A percentile compares a stretch with the other conserved stretches of the same genome.
Evolutionary conservation across 2,797 vertebrate species (phyloP).

Genomic region (Poeciliopsis presidionis): DNA sequence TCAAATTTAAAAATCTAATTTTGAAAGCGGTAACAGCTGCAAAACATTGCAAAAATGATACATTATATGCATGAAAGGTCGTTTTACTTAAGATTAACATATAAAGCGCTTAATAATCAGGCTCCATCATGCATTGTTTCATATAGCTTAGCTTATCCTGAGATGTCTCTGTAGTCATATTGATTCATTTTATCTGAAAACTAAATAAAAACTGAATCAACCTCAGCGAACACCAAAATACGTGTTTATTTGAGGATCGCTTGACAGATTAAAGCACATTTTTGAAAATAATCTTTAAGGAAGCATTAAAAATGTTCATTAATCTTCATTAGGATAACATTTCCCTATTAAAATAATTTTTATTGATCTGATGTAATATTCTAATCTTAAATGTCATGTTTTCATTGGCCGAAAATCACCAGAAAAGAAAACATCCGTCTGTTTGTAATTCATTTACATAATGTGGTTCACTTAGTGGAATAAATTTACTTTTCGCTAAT

Average conservation of each 20-base stretch:
- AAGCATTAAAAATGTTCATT: too few species aligned
- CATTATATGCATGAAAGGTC: too few species aligned
- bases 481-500: neutral
- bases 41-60: neutral
- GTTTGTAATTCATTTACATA: neutral
- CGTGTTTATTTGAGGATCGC: too few species aligned
- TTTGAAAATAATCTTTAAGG: too few species aligned
- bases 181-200: too few species aligned
- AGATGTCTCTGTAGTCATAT: neutral
- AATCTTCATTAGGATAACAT: neutral
- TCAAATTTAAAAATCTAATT: neutral
- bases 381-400: neutral
- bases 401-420: neutral
- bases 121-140: neutral
- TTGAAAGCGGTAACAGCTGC: neutral
- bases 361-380: neutral
- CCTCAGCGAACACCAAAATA: too few species aligned
- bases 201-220: too few species aligned
- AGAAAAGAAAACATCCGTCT: neutral
- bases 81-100: too few species aligned
- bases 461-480: neutral
- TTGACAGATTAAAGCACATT: too few species aligned
- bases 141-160: neutral
- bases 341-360: neutral
- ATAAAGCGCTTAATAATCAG: neutral